Conservation (phyloP, 2,797 vertebrate species). For the Varecia variegata region DNA sequence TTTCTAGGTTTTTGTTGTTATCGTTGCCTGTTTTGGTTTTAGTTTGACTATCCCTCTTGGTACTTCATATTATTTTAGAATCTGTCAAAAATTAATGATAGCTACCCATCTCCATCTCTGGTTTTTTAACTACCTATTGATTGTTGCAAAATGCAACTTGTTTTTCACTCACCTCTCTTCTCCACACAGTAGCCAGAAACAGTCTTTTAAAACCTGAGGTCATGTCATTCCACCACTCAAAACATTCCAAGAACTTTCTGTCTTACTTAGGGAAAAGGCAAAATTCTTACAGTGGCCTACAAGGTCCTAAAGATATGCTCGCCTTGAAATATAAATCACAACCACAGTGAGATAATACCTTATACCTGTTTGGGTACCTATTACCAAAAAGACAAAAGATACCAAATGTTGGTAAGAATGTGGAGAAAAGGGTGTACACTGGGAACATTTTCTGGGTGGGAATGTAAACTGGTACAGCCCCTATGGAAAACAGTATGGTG, state of each 20-base stretch:
- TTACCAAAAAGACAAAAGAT: not conserved
- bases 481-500: not conserved
- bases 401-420: not conserved
- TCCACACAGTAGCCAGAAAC: not conserved
- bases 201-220: not conserved
- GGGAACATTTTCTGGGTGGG: too few species aligned
- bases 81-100: not conserved
- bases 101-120: not conserved
- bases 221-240: not conserved
- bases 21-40: not conserved
- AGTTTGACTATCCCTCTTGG: not conserved
- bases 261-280: not conserved
- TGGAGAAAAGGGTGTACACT: not conserved
- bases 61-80: not conserved
- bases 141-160: not conserved
- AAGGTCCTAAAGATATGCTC: not conserved
- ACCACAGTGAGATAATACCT: not conserved
- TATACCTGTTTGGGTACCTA: not conserved
- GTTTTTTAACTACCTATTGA: not conserved
- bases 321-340: not conserved
- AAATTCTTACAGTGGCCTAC: not conserved
- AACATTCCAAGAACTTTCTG: not conserved
- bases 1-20: not conserved
- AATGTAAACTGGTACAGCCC: not conserved
- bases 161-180: not conserved